These are phyloP conservation scores for Neodiprion virginianus DNA, from an alignment of 1,140 invertebrate species.

Conservation along the genomic window DNA sequence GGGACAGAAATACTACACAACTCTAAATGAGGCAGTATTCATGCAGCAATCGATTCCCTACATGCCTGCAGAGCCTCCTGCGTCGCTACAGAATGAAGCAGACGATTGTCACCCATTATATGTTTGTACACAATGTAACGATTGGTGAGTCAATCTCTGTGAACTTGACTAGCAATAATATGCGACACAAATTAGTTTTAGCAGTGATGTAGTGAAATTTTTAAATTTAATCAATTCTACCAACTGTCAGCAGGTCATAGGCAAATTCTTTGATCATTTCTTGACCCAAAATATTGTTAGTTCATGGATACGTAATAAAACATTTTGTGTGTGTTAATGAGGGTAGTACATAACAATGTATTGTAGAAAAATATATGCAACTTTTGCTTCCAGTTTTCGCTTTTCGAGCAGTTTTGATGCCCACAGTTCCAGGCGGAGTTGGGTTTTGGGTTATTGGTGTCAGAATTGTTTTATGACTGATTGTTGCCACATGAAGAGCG, in stretches of 20 bases:
- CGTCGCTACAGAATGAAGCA: constrained; percentile 32
- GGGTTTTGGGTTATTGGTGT: constrained; percentile 54
- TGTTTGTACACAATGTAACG: constrained; percentile 48
- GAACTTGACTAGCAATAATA: constrained; percentile 9
- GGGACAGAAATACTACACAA: constrained; percentile 39
- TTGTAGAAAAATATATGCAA: neutral
- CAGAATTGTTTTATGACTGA: constrained; percentile 36
- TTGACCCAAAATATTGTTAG: too few relatives aligned
- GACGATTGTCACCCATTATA: constrained; percentile 28
- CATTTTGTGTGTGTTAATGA: too few relatives aligned
- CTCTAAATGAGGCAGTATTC: constrained; percentile 48
- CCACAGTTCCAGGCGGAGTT: constrained; percentile 43
- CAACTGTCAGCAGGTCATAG: neutral
- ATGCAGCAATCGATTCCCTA: constrained; percentile 35
- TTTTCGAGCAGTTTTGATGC: constrained; percentile 45
- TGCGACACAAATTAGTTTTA: constrained; percentile 1
- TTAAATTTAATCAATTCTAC: neutral
- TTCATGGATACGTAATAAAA: too few relatives aligned
- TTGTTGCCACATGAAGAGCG: constrained; percentile 34
- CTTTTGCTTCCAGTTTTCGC: constrained; percentile 42
- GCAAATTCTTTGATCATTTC: neutral
- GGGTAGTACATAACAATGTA: neutral
- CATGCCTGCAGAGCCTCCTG: constrained; percentile 39
- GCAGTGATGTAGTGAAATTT: neutral
- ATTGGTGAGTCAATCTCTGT: constrained; percentile 42